These are phyloP conservation scores for Lycodopsis pacificus DNA, from an alignment of 2,797 vertebrate genomes.

Conservation along the genomic window DNA sequence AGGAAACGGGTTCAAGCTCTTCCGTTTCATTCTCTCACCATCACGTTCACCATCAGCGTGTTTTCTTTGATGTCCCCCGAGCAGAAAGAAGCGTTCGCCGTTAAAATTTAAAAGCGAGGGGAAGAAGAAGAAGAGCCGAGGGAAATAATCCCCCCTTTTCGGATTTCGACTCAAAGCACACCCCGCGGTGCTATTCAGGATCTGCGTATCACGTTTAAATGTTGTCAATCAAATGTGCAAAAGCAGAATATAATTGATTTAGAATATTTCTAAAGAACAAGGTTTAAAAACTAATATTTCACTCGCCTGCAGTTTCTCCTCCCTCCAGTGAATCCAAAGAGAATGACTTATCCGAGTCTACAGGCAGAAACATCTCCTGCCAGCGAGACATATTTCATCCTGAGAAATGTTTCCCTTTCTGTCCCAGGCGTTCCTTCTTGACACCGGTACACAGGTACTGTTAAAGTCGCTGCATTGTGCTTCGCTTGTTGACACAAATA, in stretches of 20 bases:
- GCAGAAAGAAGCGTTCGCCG: slow-evolving; percentile 16
- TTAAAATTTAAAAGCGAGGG: slow-evolving; percentile 1
- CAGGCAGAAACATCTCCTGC: slow-evolving; percentile 42
- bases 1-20: too few relatives aligned
- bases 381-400: slow-evolving; percentile 46
- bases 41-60: background rate
- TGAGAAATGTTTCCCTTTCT: slow-evolving; percentile 33
- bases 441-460: background rate
- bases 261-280: slow-evolving; percentile 40
- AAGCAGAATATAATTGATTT: slow-evolving; percentile 34
- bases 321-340: slow-evolving; percentile 43
- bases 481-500: background rate
- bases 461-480: slow-evolving; percentile 12
- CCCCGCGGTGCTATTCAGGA: background rate
- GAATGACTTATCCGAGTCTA: slow-evolving; percentile 64
- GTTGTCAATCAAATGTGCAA: slow-evolving; percentile 29
- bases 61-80: slow-evolving; percentile 10
- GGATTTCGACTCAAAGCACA: slow-evolving; percentile 1
- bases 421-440: slow-evolving; percentile 17
- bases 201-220: slow-evolving; percentile 29
- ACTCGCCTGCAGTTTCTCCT: slow-evolving; percentile 42
- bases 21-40: background rate
- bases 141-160: slow-evolving; percentile 12
- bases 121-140: background rate
- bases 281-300: slow-evolving; percentile 53